Evolutionary conservation across 2,113 vertebrate species (phyloP).

Genomic region (Istiophorus platypterus): DNA sequence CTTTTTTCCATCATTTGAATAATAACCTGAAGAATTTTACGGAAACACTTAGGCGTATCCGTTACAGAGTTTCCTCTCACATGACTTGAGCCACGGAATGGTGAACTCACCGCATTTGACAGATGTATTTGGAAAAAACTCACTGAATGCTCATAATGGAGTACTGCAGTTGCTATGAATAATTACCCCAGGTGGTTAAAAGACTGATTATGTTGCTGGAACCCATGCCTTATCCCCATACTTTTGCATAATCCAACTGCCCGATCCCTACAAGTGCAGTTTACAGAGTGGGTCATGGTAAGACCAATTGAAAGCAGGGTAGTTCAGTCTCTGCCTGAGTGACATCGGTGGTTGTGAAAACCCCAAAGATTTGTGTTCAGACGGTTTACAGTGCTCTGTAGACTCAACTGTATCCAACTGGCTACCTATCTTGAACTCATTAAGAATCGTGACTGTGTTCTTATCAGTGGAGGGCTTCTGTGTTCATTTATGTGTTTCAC

Average conservation of each 20-base stretch:
- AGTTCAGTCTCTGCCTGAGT: slow-evolving; percentile 4
- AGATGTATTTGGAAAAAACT: no score
- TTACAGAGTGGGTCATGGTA: slow-evolving; percentile 19
- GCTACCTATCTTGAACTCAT: neutral
- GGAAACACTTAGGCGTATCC: no score
- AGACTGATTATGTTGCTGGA: slow-evolving; percentile 39
- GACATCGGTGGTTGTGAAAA: neutral
- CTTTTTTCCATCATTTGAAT: no score
- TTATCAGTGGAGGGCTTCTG: slow-evolving; percentile 9
- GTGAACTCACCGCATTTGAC: no score
- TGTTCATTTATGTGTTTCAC: neutral
- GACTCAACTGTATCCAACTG: no score
- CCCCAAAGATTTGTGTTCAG: neutral
- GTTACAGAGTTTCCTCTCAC: no score
- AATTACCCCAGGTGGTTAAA: slow-evolving; percentile 33
- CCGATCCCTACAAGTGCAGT: neutral
- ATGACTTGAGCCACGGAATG: no score
- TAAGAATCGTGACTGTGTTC: neutral
- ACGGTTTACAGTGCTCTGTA: neutral
- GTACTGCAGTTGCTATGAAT: neutral
- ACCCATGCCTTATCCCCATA: slow-evolving; percentile 46
- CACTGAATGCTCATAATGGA: no score
- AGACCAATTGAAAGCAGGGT: neutral
- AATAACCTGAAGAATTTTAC: no score
- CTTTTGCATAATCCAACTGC: slow-evolving; percentile 25